Conservation (phyloP, 2,888 invertebrate species). For the Drosophila percnosoma region DNA sequence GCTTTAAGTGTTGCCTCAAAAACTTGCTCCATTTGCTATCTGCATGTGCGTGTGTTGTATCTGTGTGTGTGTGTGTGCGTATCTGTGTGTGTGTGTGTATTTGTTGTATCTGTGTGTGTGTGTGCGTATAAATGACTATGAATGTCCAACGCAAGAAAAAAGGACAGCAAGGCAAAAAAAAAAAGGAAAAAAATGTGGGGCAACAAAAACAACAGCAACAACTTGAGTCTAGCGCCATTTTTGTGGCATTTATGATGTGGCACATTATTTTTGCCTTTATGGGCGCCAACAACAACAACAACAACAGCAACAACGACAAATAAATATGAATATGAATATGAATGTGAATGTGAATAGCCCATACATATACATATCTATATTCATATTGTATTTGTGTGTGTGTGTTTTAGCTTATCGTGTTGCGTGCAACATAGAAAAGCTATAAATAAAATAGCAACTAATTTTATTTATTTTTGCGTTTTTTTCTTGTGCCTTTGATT, state of each 20-base stretch:
- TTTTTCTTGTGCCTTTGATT: constrained; percentile 14
- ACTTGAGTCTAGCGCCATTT: constrained; percentile 65
- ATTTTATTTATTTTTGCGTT: constrained; percentile 77
- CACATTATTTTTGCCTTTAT: constrained; percentile 75
- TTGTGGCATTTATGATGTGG: constrained; percentile 79
- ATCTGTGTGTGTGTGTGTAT: constrained; percentile 13
- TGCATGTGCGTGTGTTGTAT: constrained; percentile 46
- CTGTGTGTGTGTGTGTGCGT: constrained; percentile 13
- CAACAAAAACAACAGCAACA: constrained; percentile 33
- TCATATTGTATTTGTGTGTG: neutral
- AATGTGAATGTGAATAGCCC: constrained; percentile 13
- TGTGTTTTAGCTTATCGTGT: constrained; percentile 30
- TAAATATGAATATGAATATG: constrained; percentile 44
- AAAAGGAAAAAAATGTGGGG: constrained; percentile 22
- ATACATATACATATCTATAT: constrained; percentile 9
- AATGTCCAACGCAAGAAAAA: constrained; percentile 47
- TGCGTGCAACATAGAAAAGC: constrained; percentile 45
- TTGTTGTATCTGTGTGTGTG: constrained; percentile 25
- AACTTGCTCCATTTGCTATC: constrained; percentile 59
- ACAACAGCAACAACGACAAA: constrained; percentile 25
- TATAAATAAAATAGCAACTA: constrained; percentile 81
- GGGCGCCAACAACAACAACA: constrained; percentile 17
- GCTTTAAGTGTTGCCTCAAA: constrained; percentile 72
- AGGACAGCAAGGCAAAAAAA: constrained; percentile 21
- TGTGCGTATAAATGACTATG: constrained; percentile 53